Evolutionary conservation across 2,113 vertebrate genomes (phyloP), one percentile per base, ranked within the genome.

Genomic region (Rhinoptilus africanus): DNA sequence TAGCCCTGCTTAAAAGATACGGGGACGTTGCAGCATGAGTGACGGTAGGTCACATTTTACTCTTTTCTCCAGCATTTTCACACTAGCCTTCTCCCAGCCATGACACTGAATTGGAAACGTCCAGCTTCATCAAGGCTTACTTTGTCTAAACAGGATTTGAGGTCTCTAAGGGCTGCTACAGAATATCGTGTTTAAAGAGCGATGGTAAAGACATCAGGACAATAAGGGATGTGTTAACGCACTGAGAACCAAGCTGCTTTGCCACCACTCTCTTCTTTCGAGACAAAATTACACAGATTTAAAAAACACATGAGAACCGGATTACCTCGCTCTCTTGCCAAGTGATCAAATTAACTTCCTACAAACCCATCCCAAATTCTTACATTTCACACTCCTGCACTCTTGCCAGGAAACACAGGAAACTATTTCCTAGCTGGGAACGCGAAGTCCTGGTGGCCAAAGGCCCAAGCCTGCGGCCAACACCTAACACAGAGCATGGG

Each of bases 281-380:
- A 62, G 85, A 79, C 59, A 69, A 82, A 96, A 85, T 69, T 15
- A 66, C 62, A 24, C 22, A 67, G 72, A 85, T 83, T 82, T 35
- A 64, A 91, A 89, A 79, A 64, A 37, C 62, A 37, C 75, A 43
- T n/a, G 63, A 85, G 91, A 93, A 96, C 54, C 53, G 68, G 79
- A 94, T 85, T 68, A 80, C 26, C 34, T 54, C 39, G 5, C 18
- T 73, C 74, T 47, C 84, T 4, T 34, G 75, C 92, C 88, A 88
- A 90, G 85, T 1, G 89, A 95, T 93, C 89, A 66, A 88, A 82
- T 96, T 57, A 86, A 88, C 92, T 93, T 93, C 73, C 64, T 92
- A 86, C 56, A 80, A 77, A 69, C 53, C 39, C 51, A 45, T 24
- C 83, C 86, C 76, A 35, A 84, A 84, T 54, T 79, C 93, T 89